A percentile compares a stretch with the other conserved stretches of the same genome.
These are phyloP conservation scores for Carcina quercana DNA, from an alignment of 2,888 invertebrate genomes.

Conservation along the genomic window DNA sequence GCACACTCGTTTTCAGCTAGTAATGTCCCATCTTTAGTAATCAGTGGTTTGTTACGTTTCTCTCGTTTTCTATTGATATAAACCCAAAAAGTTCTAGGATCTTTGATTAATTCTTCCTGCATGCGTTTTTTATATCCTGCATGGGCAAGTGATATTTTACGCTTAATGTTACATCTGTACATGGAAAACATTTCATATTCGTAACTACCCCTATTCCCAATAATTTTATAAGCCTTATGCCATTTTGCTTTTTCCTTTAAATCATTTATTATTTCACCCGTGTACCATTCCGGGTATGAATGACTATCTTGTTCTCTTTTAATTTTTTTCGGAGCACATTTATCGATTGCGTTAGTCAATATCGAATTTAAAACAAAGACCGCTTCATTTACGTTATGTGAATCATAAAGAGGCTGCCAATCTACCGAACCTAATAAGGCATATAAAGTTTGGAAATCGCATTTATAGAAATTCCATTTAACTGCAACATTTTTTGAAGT, in stretches of 20 bases:
- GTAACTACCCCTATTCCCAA: neutral
- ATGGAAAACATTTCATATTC: conserved; percentile 9
- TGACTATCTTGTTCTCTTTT: conserved; percentile 5
- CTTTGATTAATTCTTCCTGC: conserved; percentile 7
- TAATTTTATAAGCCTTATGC: conserved; percentile 15
- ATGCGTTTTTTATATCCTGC: conserved; percentile 4
- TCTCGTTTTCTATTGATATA: conserved; percentile 7
- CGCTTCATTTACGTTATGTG: conserved; percentile 1
- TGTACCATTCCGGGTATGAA: conserved; percentile 18
- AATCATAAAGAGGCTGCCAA: conserved; percentile 9
- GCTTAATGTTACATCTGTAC: conserved; percentile 8
- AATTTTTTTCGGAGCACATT: conserved; percentile 13
- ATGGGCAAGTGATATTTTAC: conserved; percentile 4
- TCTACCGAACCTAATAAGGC: conserved; percentile 5
- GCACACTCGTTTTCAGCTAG: conserved; percentile 9
- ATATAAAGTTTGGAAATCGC: conserved; percentile 12
- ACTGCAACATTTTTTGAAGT: neutral
- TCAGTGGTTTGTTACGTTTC: neutral
- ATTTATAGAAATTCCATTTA: conserved; percentile 17
- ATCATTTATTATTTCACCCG: conserved; percentile 12
- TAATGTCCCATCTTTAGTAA: conserved; percentile 7
- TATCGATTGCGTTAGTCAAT: conserved; percentile 8
- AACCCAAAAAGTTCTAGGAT: conserved; percentile 15
- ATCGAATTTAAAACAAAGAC: conserved; percentile 11
- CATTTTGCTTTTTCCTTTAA: conserved; percentile 12